Conservation (phyloP, 2,888 invertebrate genomes). For the Barypeithes pellucidus region DNA sequence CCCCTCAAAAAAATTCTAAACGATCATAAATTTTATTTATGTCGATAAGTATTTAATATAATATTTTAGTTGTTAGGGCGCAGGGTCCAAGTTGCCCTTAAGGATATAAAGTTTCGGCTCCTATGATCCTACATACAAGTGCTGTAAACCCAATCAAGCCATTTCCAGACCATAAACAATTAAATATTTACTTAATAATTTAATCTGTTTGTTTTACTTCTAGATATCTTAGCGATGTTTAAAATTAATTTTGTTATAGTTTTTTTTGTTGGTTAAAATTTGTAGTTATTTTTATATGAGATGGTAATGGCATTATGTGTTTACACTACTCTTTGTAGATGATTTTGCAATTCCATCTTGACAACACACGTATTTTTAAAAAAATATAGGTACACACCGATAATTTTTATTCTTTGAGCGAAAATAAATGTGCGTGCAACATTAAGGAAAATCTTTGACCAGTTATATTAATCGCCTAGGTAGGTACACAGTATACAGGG, state of each 20-base stretch:
- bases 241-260: not conserved
- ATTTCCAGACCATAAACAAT: not conserved
- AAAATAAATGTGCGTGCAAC: too few relatives aligned
- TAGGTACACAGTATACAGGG: too few relatives aligned
- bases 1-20: too few relatives aligned
- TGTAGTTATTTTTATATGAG: not conserved
- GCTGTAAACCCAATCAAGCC: not conserved
- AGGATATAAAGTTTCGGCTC: not conserved
- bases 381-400: too few relatives aligned
- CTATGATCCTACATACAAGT: not conserved
- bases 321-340: not conserved
- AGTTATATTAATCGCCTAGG: too few relatives aligned
- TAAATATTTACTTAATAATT: not conserved
- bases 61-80: too few relatives aligned
- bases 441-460: too few relatives aligned
- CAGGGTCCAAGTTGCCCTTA: too few relatives aligned
- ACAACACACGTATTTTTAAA: not conserved
- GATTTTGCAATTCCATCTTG: slow-evolving; percentile 12
- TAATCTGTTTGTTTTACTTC: not conserved
- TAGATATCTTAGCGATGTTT: too few relatives aligned
- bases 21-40: too few relatives aligned
- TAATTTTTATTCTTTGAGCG: too few relatives aligned
- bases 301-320: not conserved
- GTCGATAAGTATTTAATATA: too few relatives aligned
- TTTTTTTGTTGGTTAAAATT: not conserved